phyloP scores from a whole-genome alignment of 2,113 vertebrate species.

The Melanerpes formicivorus region DNA sequence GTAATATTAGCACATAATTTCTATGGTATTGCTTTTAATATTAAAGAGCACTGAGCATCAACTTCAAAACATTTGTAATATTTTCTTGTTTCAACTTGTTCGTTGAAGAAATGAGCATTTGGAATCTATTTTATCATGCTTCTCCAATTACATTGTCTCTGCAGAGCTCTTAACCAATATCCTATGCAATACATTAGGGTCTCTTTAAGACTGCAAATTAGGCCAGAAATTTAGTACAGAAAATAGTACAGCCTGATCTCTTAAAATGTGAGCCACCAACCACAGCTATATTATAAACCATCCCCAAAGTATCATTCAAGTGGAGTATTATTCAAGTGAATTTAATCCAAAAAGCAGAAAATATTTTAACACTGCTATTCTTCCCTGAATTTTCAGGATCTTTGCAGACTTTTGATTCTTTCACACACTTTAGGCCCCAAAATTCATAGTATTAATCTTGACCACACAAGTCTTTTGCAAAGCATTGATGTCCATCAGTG shows the following conservation, averaged over 20 bases:
- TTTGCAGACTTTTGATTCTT: neutral
- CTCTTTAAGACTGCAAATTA: neutral
- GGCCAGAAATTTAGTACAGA: neutral
- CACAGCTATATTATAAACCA: neutral
- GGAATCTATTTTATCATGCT: neutral
- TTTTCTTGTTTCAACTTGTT: neutral
- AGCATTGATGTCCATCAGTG: neutral
- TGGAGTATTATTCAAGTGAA: neutral
- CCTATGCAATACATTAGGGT: neutral
- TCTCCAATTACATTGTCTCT: neutral
- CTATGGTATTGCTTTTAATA: neutral
- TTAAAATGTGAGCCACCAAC: neutral
- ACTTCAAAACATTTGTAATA: neutral
- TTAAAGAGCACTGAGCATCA: neutral
- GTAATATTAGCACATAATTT: neutral
- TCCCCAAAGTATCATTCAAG: neutral
- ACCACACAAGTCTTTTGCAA: neutral
- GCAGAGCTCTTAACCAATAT: neutral
- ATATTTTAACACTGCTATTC: neutral
- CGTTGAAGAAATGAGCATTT: neutral
- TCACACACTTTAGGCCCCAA: neutral
- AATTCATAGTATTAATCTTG: neutral
- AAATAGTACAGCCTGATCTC: neutral
- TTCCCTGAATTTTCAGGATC: neutral
- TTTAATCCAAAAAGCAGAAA: neutral